phyloP scores from a whole-genome alignment of 2,797 vertebrate genomes.

The Calcarius lapponicus region DNA sequence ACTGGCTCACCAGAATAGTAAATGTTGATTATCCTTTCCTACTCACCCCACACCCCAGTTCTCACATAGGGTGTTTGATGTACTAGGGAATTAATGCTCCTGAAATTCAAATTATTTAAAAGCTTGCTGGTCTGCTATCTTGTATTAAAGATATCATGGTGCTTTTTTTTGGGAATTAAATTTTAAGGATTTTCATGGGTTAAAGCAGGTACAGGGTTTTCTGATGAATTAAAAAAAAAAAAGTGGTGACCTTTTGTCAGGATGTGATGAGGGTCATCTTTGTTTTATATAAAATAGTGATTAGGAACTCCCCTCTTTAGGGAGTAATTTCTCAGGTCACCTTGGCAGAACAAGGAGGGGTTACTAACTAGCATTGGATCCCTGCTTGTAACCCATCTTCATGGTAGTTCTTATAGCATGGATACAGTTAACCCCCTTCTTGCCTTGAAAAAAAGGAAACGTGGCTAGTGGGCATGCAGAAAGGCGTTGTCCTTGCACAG shows the following conservation, averaged over 20 bases:
- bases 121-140: neutral
- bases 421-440: neutral
- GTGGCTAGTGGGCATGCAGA: neutral
- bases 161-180: neutral
- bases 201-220: neutral
- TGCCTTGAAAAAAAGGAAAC: neutral
- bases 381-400: neutral
- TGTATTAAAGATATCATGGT: neutral
- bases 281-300: neutral
- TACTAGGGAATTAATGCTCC: neutral
- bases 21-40: slow-evolving; percentile 56
- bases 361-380: neutral
- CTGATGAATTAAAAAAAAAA: neutral
- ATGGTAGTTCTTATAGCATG: neutral
- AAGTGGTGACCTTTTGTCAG: neutral
- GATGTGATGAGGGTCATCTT: neutral
- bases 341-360: neutral
- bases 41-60: neutral
- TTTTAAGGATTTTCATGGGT: neutral
- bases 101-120: neutral
- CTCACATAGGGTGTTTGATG: neutral
- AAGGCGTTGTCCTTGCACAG: fast-evolving
- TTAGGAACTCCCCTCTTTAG: neutral
- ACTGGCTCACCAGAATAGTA: slow-evolving; percentile 11
- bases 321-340: neutral